Conservation (phyloP, 2,113 vertebrate species). For the Strix aluco region DNA sequence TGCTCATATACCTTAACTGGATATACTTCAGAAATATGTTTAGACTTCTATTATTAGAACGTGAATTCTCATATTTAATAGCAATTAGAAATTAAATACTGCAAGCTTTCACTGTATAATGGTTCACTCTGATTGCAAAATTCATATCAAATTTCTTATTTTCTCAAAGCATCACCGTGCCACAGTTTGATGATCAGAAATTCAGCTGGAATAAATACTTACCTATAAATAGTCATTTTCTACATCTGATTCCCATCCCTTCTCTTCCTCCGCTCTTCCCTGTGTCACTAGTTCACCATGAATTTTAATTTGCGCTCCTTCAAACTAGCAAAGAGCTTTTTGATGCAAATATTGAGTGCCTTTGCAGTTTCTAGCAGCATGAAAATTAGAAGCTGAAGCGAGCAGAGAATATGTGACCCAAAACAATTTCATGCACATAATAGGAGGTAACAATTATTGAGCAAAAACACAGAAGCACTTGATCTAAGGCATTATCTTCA, state of each 20-base stretch:
- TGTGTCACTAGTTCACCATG: background rate
- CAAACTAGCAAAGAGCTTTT: background rate
- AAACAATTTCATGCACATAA: background rate
- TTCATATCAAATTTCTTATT: background rate
- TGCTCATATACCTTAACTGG: background rate
- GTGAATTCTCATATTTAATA: background rate
- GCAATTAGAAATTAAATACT: background rate
- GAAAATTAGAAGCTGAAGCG: background rate
- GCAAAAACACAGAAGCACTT: background rate
- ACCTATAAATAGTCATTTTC: background rate
- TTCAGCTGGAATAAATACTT: background rate
- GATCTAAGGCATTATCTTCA: background rate
- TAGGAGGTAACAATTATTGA: background rate
- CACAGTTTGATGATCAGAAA: background rate
- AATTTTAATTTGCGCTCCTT: background rate
- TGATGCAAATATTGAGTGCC: background rate
- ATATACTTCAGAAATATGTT: background rate
- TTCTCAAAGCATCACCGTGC: background rate
- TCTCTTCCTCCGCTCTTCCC: background rate
- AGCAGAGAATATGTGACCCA: background rate
- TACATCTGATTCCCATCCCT: background rate
- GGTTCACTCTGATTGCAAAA: background rate
- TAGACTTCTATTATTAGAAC: background rate
- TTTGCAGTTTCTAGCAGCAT: background rate
- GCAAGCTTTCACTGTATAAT: background rate